Conservation (phyloP, 2,797 vertebrate species). For the Potorous gilbertii region DNA sequence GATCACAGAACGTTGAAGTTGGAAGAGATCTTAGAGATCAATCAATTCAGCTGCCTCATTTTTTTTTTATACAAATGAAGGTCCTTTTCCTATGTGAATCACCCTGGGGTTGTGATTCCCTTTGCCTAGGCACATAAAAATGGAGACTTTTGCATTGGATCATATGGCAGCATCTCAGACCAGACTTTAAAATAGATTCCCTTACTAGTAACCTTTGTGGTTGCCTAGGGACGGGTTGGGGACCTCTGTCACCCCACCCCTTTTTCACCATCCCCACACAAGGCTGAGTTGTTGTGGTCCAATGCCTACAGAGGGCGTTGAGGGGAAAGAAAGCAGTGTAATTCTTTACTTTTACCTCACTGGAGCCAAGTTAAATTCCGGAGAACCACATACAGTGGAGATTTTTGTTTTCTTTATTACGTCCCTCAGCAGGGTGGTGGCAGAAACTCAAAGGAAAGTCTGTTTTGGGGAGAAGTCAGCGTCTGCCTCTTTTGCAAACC, state of each 20-base stretch:
- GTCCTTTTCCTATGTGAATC: not conserved
- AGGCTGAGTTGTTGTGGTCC: not conserved
- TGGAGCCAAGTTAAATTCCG: conserved; percentile 72
- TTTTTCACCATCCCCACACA: not conserved
- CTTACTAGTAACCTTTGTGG: not conserved
- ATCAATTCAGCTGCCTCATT: not conserved
- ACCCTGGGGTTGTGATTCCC: not conserved
- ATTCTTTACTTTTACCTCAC: conserved; percentile 62
- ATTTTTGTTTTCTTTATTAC: conserved; percentile 79
- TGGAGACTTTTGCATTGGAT: not conserved
- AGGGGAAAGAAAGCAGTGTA: not conserved
- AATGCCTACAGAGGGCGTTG: conserved; percentile 68
- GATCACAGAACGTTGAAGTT: not conserved
- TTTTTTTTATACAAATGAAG: not conserved
- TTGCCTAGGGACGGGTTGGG: not conserved
- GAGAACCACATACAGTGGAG: conserved; percentile 73
- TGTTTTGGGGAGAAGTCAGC: conserved; percentile 73
- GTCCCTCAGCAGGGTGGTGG: conserved; percentile 68
- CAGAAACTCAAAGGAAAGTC: conserved; percentile 78
- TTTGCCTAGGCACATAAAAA: conserved; percentile 16
- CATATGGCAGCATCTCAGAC: not conserved
- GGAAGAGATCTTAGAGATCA: not conserved
- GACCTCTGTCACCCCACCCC: not conserved
- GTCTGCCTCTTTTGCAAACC: conserved; percentile 71
- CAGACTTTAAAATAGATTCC: conserved; percentile 22